Evolutionary conservation across 2,113 vertebrate species (phyloP).

Genomic region (Corynorhinus townsendii): DNA sequence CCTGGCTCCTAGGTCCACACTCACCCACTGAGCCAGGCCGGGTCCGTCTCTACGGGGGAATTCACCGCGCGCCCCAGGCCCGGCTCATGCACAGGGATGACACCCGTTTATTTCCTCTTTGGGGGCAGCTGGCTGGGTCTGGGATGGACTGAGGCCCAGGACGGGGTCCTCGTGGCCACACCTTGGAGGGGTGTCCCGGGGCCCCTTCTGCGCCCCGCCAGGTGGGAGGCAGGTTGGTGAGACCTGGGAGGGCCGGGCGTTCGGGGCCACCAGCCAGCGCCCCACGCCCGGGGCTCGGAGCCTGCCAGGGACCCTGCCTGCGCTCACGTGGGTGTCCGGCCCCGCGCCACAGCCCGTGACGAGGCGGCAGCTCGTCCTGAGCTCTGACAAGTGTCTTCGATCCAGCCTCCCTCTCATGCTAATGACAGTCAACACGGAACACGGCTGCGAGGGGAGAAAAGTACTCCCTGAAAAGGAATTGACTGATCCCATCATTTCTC

Average conservation of each 20-base stretch:
- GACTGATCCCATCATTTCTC: conserved; percentile 97
- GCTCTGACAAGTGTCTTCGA: conserved; percentile 20
- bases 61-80: accelerated
- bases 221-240: neutral
- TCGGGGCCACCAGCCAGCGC: neutral
- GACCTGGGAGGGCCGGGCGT: neutral
- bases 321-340: accelerated
- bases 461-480: conserved; percentile 95
- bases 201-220: neutral
- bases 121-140: neutral
- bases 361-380: neutral
- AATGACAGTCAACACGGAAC: conserved; percentile 90
- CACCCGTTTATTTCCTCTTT: accelerated
- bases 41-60: neutral
- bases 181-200: neutral
- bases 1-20: too few relatives aligned
- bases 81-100: accelerated
- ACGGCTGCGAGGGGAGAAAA: conserved; percentile 86
- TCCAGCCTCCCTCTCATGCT: conserved; percentile 77
- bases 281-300: accelerated
- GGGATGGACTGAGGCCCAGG: accelerated
- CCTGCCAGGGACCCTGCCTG: accelerated
- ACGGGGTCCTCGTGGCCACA: accelerated
- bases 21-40: too few relatives aligned
- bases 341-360: neutral